Base-by-base conservation (phyloP, 2,797 vertebrate genomes). In the Mionectes olivaceus region DNA sequence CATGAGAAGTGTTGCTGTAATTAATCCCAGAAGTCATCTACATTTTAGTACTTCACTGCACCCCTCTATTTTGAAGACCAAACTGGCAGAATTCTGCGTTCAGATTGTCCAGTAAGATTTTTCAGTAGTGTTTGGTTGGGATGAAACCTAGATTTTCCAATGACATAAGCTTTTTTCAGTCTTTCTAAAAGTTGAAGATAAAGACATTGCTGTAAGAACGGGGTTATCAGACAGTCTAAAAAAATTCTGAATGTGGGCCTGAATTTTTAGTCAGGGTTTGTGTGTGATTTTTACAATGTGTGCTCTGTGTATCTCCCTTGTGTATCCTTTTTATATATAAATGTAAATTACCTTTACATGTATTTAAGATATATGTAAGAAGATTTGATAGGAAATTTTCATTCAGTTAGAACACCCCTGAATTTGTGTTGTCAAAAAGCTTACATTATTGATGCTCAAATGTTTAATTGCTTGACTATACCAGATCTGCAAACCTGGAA, bases 381-480 rank as follows among this genome's bases (percentile, higher is more conserved):
- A 61, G 55, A 46, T 43, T 71, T 80, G 16, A 57, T 39, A 88
- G 43, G 9, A 60, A 49, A 22, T 84, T 59, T 67, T 84, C 10
- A 10, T 91, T 81, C 13, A n/a, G 21, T 68, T 39, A 71, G 13
- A 49, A 19, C 11, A 70, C 4, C 32, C 11, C 30, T 43, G 32
- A 63, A 49, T 95, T 88, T 24, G 4, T 85, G 17, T 65, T 63
- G 24, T 91, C 79, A 82, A 16, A 88, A 90, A 91, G 13, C 43
- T 76, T 73, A 49, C 39, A 43, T 91, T 87, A 73, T 63, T 79
- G 49, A 59, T 44, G 23, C 74, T 37, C 33, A 82, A 76, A 50
- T 76, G 43, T 93, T 93, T 90, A 86, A 69, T 79, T 93, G 25
- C 59, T 88, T 82, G 69, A 55, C 65, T 78, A 5, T 47, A 28